Conservation (phyloP, 2,113 vertebrate species). For the Peromyscus californicus region DNA sequence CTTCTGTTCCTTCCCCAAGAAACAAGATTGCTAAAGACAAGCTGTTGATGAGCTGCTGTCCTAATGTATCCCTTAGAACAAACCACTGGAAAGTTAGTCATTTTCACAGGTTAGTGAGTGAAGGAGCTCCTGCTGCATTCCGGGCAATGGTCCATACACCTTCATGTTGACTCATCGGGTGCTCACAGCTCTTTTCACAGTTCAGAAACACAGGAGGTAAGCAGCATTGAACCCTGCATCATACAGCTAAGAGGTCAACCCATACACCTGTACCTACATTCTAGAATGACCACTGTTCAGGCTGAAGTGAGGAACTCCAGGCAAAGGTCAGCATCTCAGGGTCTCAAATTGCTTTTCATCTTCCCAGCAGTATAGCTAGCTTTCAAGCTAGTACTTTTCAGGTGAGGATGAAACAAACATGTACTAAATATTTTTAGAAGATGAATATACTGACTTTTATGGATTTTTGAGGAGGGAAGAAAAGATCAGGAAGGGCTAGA, state of each 20-base stretch:
- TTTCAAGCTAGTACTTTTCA: background rate
- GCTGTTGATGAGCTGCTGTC: background rate
- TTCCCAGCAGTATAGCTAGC: background rate
- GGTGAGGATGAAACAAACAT: background rate
- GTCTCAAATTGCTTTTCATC: background rate
- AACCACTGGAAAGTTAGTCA: background rate
- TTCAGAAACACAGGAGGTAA: background rate
- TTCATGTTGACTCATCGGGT: background rate
- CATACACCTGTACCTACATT: background rate
- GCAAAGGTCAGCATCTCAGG: background rate
- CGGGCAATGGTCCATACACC: too few relatives aligned
- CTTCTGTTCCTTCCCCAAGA: background rate
- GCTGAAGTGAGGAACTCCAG: background rate
- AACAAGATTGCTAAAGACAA: background rate
- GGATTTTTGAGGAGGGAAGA: background rate
- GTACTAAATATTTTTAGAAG: background rate
- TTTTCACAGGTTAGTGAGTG: background rate
- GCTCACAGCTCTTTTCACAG: background rate
- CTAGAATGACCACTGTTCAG: background rate
- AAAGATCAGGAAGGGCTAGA: background rate
- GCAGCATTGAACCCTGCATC: background rate
- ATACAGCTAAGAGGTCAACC: background rate
- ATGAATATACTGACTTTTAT: background rate
- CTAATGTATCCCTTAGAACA: background rate
- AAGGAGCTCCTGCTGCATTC: background rate